Evolutionary conservation across 2,113 vertebrate species (phyloP).

Genomic region (Pluvialis apricaria): DNA sequence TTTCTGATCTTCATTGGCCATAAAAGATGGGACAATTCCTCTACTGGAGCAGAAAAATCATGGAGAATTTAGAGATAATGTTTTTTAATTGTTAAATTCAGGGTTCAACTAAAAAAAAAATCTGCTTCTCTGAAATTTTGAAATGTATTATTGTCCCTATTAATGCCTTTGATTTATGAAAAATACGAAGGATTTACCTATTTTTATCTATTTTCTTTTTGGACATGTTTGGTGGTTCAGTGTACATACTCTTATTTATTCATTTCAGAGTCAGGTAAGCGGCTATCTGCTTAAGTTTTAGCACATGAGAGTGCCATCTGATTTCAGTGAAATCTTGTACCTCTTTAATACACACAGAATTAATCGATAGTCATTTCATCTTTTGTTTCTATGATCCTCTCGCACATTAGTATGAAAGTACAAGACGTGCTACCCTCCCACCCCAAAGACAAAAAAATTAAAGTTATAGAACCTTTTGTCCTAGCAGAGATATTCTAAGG

Average conservation of each 20-base stretch:
- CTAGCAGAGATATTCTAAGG: not conserved
- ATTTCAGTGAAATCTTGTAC: not conserved
- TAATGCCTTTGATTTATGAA: not conserved
- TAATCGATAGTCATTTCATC: not conserved
- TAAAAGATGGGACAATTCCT: not conserved
- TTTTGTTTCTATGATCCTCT: not conserved
- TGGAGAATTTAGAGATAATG: not conserved
- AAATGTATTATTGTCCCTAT: not conserved
- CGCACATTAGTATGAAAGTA: not conserved
- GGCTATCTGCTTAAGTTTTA: not conserved
- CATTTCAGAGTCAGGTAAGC: not conserved
- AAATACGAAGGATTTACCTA: not conserved
- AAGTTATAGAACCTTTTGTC: not conserved
- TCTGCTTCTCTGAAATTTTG: not conserved
- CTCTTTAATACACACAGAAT: not conserved
- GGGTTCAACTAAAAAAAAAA: not conserved
- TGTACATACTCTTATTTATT: not conserved
- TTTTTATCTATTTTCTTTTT: not conserved
- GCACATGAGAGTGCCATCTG: not conserved
- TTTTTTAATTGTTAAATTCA: not conserved
- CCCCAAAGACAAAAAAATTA: not conserved
- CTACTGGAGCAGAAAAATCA: not conserved
- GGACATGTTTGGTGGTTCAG: not conserved
- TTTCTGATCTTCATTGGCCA: not conserved
- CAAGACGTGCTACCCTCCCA: not conserved